A percentile compares a stretch with the other conserved stretches of the same genome.
phyloP scores from a whole-genome alignment of 2,888 invertebrate species.

The Drosophila fulvimacula region DNA sequence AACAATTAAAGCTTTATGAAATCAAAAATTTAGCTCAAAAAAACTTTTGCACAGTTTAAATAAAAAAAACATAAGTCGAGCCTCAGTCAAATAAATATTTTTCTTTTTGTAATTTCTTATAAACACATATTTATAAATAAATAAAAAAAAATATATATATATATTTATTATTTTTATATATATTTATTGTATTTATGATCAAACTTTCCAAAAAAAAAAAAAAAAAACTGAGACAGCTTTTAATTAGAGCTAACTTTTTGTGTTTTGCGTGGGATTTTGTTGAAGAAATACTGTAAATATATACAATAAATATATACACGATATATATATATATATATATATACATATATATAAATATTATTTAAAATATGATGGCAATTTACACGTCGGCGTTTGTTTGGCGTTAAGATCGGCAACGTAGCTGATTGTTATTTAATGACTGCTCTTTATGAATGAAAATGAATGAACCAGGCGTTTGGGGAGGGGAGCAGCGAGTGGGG shows the following conservation, averaged over 20 bases:
- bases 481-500: background rate
- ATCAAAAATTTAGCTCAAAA: background rate
- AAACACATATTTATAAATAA: background rate
- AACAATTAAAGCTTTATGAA: constrained; percentile 49
- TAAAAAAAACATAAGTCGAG: constrained; percentile 29
- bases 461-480: constrained; percentile 20
- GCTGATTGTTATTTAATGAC: constrained; percentile 80
- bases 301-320: constrained; percentile 19
- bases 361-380: constrained; percentile 60
- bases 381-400: constrained; percentile 77
- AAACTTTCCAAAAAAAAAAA: constrained; percentile 49
- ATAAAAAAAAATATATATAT: constrained; percentile 9
- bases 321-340: constrained; percentile 21
- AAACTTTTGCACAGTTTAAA: constrained; percentile 1
- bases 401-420: constrained; percentile 64
- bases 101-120: constrained; percentile 17
- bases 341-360: constrained; percentile 5
- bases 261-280: constrained; percentile 12
- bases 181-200: constrained; percentile 23
- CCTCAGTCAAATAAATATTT: constrained; percentile 32
- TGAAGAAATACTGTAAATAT: background rate
- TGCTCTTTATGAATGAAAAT: constrained; percentile 70
- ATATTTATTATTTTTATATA: constrained; percentile 12
- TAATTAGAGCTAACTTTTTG: constrained; percentile 69
- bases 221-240: constrained; percentile 36